Evolutionary conservation across 1,140 invertebrate genomes (phyloP).

Genomic region (Cylas formicarius): DNA sequence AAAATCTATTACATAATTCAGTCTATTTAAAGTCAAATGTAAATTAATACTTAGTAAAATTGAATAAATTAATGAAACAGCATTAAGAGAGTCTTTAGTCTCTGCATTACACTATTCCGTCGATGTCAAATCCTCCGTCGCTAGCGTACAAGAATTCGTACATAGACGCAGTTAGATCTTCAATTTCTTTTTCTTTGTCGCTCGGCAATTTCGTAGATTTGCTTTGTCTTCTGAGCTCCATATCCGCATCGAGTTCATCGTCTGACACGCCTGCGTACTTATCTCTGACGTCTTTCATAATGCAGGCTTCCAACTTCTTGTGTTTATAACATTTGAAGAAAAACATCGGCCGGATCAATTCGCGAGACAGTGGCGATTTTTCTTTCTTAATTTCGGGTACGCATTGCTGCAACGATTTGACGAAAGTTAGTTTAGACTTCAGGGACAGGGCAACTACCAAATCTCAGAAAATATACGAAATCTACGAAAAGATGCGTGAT

Average conservation of each 20-base stretch:
- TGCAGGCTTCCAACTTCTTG: slow-evolving; percentile 60
- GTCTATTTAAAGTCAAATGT: slow-evolving; percentile 5
- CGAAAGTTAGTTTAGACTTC: neutral
- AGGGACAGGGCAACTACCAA: neutral
- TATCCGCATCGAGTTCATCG: slow-evolving; percentile 49
- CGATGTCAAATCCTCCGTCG: slow-evolving; percentile 46
- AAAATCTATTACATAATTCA: slow-evolving; percentile 15
- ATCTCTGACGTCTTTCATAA: slow-evolving; percentile 60
- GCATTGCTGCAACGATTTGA: slow-evolving; percentile 50
- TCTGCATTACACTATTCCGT: slow-evolving; percentile 43
- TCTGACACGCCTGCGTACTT: slow-evolving; percentile 46
- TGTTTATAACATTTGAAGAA: slow-evolving; percentile 65
- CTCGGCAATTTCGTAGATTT: slow-evolving; percentile 30
- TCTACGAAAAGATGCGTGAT: no score
- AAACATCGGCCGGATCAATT: slow-evolving; percentile 57
- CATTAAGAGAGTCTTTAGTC: slow-evolving; percentile 10
- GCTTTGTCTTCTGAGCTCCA: slow-evolving; percentile 44
- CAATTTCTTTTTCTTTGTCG: slow-evolving; percentile 43
- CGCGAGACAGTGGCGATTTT: slow-evolving; percentile 50
- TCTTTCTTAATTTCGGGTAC: slow-evolving; percentile 56
- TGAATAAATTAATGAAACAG: slow-evolving; percentile 7
- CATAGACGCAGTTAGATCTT: slow-evolving; percentile 48
- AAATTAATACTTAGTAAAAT: slow-evolving; percentile 3
- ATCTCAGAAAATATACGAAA: no score
- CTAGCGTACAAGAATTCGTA: slow-evolving; percentile 51